Evolutionary conservation across 2,113 vertebrate genomes (phyloP), one percentile per base, ranked within the genome.

Genomic region (Noctilio leporinus): DNA sequence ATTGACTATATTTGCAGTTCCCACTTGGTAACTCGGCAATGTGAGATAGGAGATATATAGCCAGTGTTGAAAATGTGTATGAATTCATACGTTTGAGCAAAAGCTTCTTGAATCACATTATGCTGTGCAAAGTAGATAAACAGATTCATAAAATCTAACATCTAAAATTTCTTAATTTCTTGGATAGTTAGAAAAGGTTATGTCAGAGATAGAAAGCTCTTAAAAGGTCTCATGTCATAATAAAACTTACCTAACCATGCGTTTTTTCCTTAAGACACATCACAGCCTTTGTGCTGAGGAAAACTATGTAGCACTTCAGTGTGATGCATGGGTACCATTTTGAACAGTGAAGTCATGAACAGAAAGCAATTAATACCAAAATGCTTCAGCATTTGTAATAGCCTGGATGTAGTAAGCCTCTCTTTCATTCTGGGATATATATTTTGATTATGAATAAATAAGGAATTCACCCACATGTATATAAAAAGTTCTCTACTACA

Each of bases 371-470:
- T 38, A 65, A 78, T 78, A 77, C 9, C 9, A 30, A 55, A 67
- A 77, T 87, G 5, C 14, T 55, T 40, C 67, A 53, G 4, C 33
- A 70, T 75, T 92, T 86, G 33, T 73, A 78, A 10, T 3, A 87
- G 14, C 45, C 75, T 82, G 22, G 1, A 84, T 78, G 1, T 10
- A 65, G 17, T 69, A 80, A 83, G 86, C 16, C 17, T 86, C 1
- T 76, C 2, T 78, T 83, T 7, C 4, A 72, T 81, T 30, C 28
- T 80, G 3, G 0, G 93, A 38, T 80, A 76, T 40, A 7, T 87
- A 70, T 35, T 87, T 86, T 92, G 9, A 95, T 40, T 84, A 40
- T 86, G 11, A 86, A 86, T 49, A 93, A 70, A 76, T 78, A 82
- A 69, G 19, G 10, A 83, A 64, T 64, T 83, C 28, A 47, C 3